Base-by-base conservation (phyloP, 2,113 vertebrate species). In the Chamaetylas fuelleborni region DNA sequence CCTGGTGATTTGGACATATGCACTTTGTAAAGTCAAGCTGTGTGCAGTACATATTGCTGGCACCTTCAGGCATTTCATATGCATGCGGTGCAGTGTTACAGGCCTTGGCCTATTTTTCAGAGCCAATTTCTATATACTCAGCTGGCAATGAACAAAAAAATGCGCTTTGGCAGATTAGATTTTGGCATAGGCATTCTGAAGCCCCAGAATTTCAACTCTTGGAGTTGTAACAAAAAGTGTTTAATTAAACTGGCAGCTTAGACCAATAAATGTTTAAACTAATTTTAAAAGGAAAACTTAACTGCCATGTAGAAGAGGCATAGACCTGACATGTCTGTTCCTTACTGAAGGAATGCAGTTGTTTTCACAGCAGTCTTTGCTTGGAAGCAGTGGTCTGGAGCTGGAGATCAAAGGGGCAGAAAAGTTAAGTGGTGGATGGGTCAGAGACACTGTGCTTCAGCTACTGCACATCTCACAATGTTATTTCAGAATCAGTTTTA, bases 51-150 rank as follows among this genome's bases (percentile, higher is more conserved):
- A 61, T 93, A 87, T 50, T 95, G 87, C 89, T 95, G 95, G 96
- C 96, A 95, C 91, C 94, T 95, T 91, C 78, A 95, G 73, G 62
- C 48, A 54, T 87, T 95, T 94, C 3, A 1, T 92, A 72, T 90
- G 93, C 89, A 95, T 92, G 72, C 14, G 15, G 80, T 94, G 94
- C 92, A 87, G 73, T 79, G 61, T 95, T 96, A 95, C 73, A 72
- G 70, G 58, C 85, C 89, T 61, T 93, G 89, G 91, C 77, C 81
- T 95, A 45, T 79, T 91, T 96, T 93, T 89, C 84, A 70, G 91
- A 92, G 96, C 96, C 94, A 96, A 97, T 90, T 95, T 94, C 93
- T 96, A 82, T 94, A 94, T 94, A 95, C 84, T 96, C 84, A 95
- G 94, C 94, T 97, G 96, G 94, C 96, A 92, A 19, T 5, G 81